Percentiles rank a stretch among this genome's conserved stretches.
These are phyloP conservation scores for Catalaphyllia jardinei DNA, from an alignment of 64 coral and sea anemone genomes.

Conservation along the genomic window DNA sequence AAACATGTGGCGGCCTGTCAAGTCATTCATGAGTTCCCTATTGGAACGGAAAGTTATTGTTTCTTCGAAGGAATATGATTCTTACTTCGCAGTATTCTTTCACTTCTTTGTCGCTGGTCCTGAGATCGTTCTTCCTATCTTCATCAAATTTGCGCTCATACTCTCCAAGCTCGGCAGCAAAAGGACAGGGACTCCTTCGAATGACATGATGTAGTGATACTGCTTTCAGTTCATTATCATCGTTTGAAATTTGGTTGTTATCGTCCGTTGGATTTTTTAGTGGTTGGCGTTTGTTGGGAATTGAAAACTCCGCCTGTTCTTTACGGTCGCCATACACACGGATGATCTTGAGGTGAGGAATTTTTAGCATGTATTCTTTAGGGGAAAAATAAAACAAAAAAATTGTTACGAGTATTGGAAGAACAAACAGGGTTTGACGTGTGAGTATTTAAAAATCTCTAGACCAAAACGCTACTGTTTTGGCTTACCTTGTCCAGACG, in stretches of 20 bases:
- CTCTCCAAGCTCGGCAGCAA: slow-evolving; percentile 12
- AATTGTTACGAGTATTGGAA: too few relatives aligned
- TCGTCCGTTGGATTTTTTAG: slow-evolving; percentile 38
- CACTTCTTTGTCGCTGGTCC: slow-evolving; percentile 32
- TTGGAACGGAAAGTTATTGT: too few relatives aligned
- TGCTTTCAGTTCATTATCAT: slow-evolving; percentile 11
- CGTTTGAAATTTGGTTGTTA: slow-evolving; percentile 6
- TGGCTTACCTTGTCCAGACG: too few relatives aligned
- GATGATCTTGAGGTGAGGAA: slow-evolving; percentile 66
- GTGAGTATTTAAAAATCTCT: too few relatives aligned
- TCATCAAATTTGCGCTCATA: slow-evolving; percentile 52
- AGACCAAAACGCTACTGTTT: too few relatives aligned
- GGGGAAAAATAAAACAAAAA: not conserved
- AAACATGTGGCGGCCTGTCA: too few relatives aligned
- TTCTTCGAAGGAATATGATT: not conserved
- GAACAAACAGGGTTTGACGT: not conserved
- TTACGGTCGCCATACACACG: slow-evolving; percentile 72
- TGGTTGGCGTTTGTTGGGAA: slow-evolving; percentile 65
- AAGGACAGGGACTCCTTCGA: slow-evolving; percentile 47
- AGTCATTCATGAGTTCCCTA: too few relatives aligned
- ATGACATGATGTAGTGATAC: slow-evolving; percentile 89
- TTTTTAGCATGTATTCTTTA: slow-evolving; percentile 75
- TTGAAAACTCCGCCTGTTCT: slow-evolving; percentile 71
- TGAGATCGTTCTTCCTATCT: not conserved
- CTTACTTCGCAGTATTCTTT: slow-evolving; percentile 52